Evolutionary conservation across 2,797 vertebrate species (phyloP).

Genomic region (Fratercula arctica): DNA sequence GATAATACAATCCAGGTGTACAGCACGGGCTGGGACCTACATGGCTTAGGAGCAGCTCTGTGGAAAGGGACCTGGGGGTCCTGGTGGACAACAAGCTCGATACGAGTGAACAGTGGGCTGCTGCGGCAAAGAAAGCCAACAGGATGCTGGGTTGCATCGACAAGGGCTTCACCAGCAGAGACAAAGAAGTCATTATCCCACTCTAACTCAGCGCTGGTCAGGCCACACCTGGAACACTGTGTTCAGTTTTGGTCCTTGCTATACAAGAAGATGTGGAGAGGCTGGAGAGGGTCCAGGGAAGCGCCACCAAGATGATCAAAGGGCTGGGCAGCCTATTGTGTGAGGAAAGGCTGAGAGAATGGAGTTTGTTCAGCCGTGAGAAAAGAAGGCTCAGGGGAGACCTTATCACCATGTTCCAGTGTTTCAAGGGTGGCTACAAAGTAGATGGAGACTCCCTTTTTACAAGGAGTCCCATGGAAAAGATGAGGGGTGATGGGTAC

Average conservation of each 20-base stretch:
- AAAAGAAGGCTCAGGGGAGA: neutral
- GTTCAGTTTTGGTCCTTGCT: neutral
- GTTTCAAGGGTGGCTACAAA: neutral
- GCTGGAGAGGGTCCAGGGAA: neutral
- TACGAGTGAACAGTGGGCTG: neutral
- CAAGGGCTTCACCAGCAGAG: neutral
- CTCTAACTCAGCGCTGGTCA: neutral
- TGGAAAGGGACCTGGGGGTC: neutral
- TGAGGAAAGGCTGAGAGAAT: neutral
- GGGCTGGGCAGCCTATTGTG: neutral
- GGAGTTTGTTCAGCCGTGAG: neutral
- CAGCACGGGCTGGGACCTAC: neutral
- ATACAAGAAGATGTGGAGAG: neutral
- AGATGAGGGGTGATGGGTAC: neutral
- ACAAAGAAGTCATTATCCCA: neutral
- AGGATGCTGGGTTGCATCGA: neutral
- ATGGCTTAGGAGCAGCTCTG: neutral
- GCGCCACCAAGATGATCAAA: neutral
- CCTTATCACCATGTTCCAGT: neutral
- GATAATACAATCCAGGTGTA: neutral
- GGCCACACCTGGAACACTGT: neutral
- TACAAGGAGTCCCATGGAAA: neutral
- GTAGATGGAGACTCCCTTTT: neutral
- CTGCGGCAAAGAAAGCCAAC: neutral
- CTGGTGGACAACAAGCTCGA: neutral